Evolutionary conservation across 2,888 invertebrate genomes (phyloP).

Genomic region (Melangyna quadrimaculata): DNA sequence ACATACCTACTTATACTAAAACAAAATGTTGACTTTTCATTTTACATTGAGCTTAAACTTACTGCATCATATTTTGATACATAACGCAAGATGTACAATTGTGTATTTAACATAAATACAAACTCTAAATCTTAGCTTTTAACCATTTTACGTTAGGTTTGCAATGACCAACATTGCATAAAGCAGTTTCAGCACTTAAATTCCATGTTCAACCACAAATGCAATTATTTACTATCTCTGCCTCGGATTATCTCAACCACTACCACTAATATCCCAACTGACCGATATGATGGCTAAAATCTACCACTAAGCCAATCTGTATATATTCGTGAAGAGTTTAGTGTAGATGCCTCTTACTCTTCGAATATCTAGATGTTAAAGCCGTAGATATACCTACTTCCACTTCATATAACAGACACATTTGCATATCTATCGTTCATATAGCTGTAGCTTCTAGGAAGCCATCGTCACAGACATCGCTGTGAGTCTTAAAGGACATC

Average conservation of each 20-base stretch:
- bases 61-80: neutral
- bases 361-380: neutral
- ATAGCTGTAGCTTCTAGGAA: neutral
- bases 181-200: conserved; percentile 67
- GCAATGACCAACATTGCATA: conserved; percentile 21
- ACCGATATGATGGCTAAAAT: conserved; percentile 55
- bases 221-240: conserved; percentile 68
- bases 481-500: conserved; percentile 47
- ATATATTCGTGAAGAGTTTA: neutral
- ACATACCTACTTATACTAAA: no score
- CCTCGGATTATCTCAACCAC: conserved; percentile 54
- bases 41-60: neutral
- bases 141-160: conserved; percentile 32
- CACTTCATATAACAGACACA: conserved; percentile 30
- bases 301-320: conserved; percentile 60
- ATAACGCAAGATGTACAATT: neutral
- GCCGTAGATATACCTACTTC: neutral
- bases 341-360: neutral
- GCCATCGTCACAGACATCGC: neutral
- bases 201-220: conserved; percentile 67
- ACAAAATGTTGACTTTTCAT: neutral
- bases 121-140: conserved; percentile 17
- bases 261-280: conserved; percentile 26
- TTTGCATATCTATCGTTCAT: conserved; percentile 58
- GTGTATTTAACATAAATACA: no score